A percentile compares a stretch with the other conserved stretches of the same genome.
phyloP scores from a whole-genome alignment of 2,797 vertebrate species.

The Echiichthys vipera region DNA sequence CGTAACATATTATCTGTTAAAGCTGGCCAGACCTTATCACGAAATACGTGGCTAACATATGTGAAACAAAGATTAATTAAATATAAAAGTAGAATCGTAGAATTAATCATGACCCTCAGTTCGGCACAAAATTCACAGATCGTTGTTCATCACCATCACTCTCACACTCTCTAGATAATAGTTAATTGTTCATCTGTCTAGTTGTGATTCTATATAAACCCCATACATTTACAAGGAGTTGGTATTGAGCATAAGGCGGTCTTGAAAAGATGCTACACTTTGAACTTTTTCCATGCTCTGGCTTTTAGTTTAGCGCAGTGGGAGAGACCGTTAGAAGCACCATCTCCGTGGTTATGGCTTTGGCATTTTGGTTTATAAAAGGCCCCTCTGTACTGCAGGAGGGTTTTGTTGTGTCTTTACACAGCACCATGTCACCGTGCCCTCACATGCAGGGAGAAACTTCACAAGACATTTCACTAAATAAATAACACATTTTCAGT shows the following conservation, averaged over 20 bases:
- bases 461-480: slow-evolving; percentile 16
- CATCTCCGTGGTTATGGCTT: slow-evolving; percentile 52
- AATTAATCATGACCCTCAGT: background rate
- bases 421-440: slow-evolving; percentile 40
- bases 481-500: slow-evolving; percentile 20
- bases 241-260: background rate
- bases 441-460: slow-evolving; percentile 38
- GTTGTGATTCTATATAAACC: background rate
- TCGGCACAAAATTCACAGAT: background rate
- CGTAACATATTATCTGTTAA: too few relatives aligned
- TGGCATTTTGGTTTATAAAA: slow-evolving; percentile 62
- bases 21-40: too few relatives aligned
- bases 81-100: background rate
- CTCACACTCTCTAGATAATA: too few relatives aligned
- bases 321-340: slow-evolving; percentile 34
- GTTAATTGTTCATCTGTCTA: background rate
- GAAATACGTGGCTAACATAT: background rate
- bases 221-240: background rate
- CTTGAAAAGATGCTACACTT: background rate
- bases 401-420: slow-evolving; percentile 15
- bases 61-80: background rate
- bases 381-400: slow-evolving; percentile 39
- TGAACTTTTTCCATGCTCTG: background rate
- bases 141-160: background rate
- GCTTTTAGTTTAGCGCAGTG: slow-evolving; percentile 35